phyloP scores from a whole-genome alignment of 2,888 invertebrate genomes.

The Euplagia quadripunctaria region DNA sequence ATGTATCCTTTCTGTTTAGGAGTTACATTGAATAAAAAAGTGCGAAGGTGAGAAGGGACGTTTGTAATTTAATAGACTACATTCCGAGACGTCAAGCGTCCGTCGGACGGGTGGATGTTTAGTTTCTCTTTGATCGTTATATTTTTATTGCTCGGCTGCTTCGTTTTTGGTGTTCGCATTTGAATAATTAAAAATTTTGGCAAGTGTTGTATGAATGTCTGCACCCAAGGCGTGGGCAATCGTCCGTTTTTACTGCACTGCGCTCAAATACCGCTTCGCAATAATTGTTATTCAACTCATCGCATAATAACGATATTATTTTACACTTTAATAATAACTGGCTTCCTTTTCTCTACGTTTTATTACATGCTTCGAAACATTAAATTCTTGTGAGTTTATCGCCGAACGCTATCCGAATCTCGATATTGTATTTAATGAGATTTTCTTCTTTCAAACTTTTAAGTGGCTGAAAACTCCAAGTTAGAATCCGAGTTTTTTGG shows the following conservation, averaged over 20 bases:
- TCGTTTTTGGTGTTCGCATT: constrained; percentile 57
- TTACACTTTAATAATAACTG: constrained; percentile 58
- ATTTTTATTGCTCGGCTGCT: constrained; percentile 52
- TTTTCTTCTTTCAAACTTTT: not conserved
- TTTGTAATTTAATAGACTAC: constrained; percentile 79
- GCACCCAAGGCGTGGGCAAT: constrained; percentile 55
- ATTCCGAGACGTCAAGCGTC: constrained; percentile 73
- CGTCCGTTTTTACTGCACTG: constrained; percentile 69
- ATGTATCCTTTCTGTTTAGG: constrained; percentile 84
- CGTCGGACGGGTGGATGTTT: constrained; percentile 50
- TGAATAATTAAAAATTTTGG: constrained; percentile 76
- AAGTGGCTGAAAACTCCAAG: not conserved
- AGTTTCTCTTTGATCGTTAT: constrained; percentile 58
- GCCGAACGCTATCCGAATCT: constrained; percentile 36
- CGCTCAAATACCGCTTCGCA: constrained; percentile 51
- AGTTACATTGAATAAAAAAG: constrained; percentile 81
- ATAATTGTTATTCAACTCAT: constrained; percentile 62
- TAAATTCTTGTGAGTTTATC: constrained; percentile 38
- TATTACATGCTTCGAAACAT: constrained; percentile 43
- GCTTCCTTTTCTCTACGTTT: constrained; percentile 42
- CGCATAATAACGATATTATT: constrained; percentile 61
- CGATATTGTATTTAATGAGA: not conserved
- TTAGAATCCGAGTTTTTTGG: not conserved
- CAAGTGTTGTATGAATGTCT: constrained; percentile 64
- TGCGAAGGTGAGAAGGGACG: constrained; percentile 76